Conservation (phyloP, 2,888 invertebrate species). For the Tipula helvola region DNA sequence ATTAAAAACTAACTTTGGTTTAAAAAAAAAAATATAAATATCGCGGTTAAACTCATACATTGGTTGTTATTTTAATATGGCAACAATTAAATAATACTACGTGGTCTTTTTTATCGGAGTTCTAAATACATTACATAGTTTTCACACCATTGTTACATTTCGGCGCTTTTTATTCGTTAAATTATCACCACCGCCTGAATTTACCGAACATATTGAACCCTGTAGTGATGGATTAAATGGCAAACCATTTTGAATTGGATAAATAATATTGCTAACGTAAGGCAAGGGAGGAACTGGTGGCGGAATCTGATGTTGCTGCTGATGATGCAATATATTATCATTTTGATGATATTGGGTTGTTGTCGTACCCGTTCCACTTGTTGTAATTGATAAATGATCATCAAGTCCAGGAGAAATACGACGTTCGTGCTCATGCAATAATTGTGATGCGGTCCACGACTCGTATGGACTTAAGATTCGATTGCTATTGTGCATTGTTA, state of each 20-base stretch:
- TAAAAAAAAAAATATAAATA: not conserved
- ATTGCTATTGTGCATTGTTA: conserved; percentile 7
- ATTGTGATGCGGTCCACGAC: conserved; percentile 47
- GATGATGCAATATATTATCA: conserved; percentile 13
- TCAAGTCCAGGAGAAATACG: conserved; percentile 22
- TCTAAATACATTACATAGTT: not conserved
- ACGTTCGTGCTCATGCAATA: conserved; percentile 44
- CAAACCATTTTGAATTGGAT: conserved; percentile 7
- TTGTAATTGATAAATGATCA: not conserved
- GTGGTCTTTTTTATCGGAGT: not conserved
- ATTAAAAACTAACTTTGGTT: not conserved
- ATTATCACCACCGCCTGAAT: conserved; percentile 28
- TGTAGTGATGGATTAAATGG: conserved; percentile 41
- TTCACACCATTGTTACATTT: conserved; percentile 48
- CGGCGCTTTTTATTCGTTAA: conserved; percentile 39
- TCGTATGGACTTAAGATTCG: conserved; percentile 41
- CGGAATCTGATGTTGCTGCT: conserved; percentile 25
- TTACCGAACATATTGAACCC: conserved; percentile 44
- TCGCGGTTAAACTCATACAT: not conserved
- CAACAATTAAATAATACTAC: not conserved
- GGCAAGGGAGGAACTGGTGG: conserved; percentile 44
- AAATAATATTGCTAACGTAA: conserved; percentile 7
- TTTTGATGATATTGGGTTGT: not conserved
- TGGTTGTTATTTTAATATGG: not conserved
- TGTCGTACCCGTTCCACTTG: not conserved